A percentile compares a stretch with the other conserved stretches of the same genome.
These are phyloP conservation scores for Argynnis bischoffii DNA, from an alignment of 2,888 invertebrate species.

Conservation along the genomic window DNA sequence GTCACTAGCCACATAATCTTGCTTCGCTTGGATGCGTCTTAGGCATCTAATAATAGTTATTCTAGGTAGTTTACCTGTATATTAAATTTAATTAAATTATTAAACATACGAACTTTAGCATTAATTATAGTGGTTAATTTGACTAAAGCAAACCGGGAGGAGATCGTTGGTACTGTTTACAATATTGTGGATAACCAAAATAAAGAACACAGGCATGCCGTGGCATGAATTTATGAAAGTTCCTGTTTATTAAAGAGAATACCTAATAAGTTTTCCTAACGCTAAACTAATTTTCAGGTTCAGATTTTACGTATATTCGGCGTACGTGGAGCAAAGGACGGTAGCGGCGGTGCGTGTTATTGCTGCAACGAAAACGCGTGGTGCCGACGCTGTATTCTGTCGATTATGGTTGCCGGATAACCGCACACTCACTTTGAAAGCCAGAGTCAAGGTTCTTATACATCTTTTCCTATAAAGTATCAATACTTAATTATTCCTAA, in stretches of 20 bases:
- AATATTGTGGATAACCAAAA: too few relatives aligned
- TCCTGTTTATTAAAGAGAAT: neutral
- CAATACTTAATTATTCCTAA: too few relatives aligned
- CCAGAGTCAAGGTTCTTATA: constrained; percentile 84
- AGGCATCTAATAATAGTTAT: too few relatives aligned
- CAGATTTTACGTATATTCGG: constrained; percentile 96
- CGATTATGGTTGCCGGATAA: constrained; percentile 87
- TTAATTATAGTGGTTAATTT: too few relatives aligned
- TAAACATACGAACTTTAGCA: too few relatives aligned
- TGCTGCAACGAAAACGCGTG: constrained; percentile 93
- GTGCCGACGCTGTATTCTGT: constrained; percentile 91
- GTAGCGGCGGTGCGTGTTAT: constrained; percentile 88
- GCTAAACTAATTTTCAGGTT: constrained; percentile 80
- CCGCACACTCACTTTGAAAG: constrained; percentile 86
- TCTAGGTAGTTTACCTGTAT: too few relatives aligned
- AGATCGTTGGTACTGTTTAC: too few relatives aligned
- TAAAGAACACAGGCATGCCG: too few relatives aligned
- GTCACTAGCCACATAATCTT: too few relatives aligned
- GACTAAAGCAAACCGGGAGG: too few relatives aligned
- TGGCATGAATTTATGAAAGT: neutral
- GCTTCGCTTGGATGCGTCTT: too few relatives aligned
- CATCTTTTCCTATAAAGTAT: neutral
- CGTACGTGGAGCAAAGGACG: constrained; percentile 91
- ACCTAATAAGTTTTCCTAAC: neutral
- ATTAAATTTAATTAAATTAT: too few relatives aligned